Evolutionary conservation across 2,113 vertebrate genomes (phyloP).

Genomic region (Monarcha castaneiventris): DNA sequence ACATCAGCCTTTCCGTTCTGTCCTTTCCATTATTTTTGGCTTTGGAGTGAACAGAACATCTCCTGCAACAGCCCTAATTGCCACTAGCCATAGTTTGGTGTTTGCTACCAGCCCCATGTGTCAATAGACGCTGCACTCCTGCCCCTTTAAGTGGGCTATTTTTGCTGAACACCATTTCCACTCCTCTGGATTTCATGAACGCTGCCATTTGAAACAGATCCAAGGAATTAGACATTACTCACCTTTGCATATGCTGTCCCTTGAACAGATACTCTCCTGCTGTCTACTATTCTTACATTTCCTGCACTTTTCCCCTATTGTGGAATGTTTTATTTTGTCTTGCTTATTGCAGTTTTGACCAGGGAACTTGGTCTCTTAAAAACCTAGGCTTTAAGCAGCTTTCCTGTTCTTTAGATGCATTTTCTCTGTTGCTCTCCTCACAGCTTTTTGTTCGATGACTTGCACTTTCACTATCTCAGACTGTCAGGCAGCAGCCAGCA

Average conservation of each 20-base stretch:
- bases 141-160: conserved; percentile 42
- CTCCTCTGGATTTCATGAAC: conserved; percentile 38
- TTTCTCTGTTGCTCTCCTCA: neutral
- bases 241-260: conserved; percentile 32
- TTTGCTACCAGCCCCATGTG: neutral
- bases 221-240: conserved; percentile 45
- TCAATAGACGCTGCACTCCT: neutral
- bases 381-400: neutral
- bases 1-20: conserved; percentile 18
- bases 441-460: conserved; percentile 53
- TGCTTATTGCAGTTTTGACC: conserved; percentile 4
- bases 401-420: neutral
- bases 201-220: conserved; percentile 55
- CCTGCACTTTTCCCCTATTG: neutral
- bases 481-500: conserved; percentile 33
- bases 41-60: neutral
- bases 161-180: conserved; percentile 43
- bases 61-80: neutral
- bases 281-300: conserved; percentile 15
- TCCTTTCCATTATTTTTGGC: conserved; percentile 16
- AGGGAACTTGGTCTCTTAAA: neutral
- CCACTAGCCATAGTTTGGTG: neutral
- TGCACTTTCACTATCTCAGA: conserved; percentile 63
- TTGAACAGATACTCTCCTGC: conserved; percentile 5
- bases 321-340: conserved; percentile 39